Evolutionary conservation across 2,113 vertebrate species (phyloP).

Genomic region (Gallinago media): DNA sequence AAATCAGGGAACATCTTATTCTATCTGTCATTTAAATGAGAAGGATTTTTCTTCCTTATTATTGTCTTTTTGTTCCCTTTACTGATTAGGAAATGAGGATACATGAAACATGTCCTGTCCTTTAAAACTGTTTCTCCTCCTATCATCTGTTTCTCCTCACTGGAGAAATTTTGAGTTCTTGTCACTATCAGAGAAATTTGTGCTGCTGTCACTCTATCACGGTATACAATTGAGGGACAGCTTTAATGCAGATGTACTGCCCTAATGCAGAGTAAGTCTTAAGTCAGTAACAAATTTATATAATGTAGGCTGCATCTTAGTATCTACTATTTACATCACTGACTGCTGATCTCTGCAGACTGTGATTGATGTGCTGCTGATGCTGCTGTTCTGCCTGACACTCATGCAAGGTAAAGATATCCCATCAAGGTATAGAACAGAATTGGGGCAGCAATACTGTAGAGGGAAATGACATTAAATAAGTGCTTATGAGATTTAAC

Average conservation of each 20-base stretch:
- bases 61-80: neutral
- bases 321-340: neutral
- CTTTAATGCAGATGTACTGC: neutral
- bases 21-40: neutral
- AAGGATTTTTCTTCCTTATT: neutral
- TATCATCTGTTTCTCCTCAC: neutral
- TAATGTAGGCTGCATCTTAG: neutral
- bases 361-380: conserved; percentile 40
- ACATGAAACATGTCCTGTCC: neutral
- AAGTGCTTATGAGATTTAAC: neutral
- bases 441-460: neutral
- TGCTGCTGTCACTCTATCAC: neutral
- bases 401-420: neutral
- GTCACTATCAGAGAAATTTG: neutral
- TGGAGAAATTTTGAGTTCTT: neutral
- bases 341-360: conserved; percentile 19
- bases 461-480: neutral
- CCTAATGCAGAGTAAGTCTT: neutral
- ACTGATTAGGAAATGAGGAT: neutral
- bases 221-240: neutral
- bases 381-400: conserved; percentile 17
- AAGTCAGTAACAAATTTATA: neutral
- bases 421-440: neutral
- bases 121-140: neutral
- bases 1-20: neutral